Percentiles rank a stretch among this genome's conserved stretches.
These are phyloP conservation scores for Dicrostonyx torquatus DNA, from an alignment of 2,797 vertebrate genomes.

Conservation along the genomic window DNA sequence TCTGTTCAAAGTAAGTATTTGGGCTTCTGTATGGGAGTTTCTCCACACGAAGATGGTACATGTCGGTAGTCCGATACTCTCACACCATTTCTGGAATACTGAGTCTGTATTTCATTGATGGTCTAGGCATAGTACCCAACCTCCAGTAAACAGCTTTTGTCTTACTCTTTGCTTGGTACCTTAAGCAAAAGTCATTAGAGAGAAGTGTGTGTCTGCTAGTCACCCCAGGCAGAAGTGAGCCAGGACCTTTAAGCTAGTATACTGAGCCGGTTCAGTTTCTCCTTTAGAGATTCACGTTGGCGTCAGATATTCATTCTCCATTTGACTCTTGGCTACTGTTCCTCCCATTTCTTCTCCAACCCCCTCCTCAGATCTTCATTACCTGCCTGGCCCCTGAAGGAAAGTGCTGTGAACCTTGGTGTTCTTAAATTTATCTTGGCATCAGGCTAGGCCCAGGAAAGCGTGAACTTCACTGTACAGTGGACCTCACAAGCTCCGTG, in stretches of 20 bases:
- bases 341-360: neutral
- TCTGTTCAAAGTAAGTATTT: neutral
- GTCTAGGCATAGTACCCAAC: neutral
- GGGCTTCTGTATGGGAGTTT: neutral
- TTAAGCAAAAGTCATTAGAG: neutral
- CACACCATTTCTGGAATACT: neutral
- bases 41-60: neutral
- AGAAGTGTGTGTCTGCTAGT: neutral
- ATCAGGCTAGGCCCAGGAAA: neutral
- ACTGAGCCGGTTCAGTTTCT: neutral
- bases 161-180: neutral
- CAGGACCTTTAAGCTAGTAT: fast-evolving
- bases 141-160: neutral
- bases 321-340: neutral
- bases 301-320: neutral
- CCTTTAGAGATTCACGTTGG: neutral
- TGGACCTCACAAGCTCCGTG: neutral
- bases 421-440: neutral
- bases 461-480: neutral
- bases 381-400: neutral
- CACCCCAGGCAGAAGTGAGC: too few relatives aligned
- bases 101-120: neutral
- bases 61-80: neutral
- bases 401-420: neutral
- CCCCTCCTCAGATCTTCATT: neutral